Evolutionary conservation across 64 coral and sea anemone genomes (phyloP), one percentile per base, ranked within the genome.

Genomic region (Montipora cactus): DNA sequence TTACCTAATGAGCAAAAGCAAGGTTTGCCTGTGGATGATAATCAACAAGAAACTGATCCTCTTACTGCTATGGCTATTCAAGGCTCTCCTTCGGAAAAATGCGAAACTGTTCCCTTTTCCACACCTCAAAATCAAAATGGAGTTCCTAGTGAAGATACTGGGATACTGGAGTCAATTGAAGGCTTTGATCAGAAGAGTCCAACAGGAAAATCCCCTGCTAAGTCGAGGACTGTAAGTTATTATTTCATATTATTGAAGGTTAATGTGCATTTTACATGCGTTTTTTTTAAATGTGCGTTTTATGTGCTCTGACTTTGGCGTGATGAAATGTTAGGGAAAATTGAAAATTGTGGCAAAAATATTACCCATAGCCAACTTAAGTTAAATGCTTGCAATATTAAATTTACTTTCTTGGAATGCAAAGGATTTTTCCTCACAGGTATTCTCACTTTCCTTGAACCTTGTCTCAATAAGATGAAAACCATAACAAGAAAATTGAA

Each of bases 181-280:
- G 15, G 20, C 8, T 51, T 72, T 70, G 82, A 86, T 86, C 82
- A 86, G 66, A 49, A 21, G 67, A 84, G 46, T 50, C 81, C 53
- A 53, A 9, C 13, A 68, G 59, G 49, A 7, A 52, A 84, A 47
- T 49, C 76, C 15, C 1, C 55, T 21, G 2, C 66, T 8, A 81
- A 87, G 19, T 93, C 84, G 21, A 93, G 92, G 78, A 23, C 76
- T 72, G 92, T 93, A 93, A 90, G 89, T 90, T 46, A 22, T 3
- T 25, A 19, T 75, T 37, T 14, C 15, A 51, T 79, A 4, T 10
- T 45, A 79, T 47, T 18, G 28, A 28, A 28, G 37, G 1, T 37
- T 37, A 37, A 37, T 37, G 37, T 37, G 37, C 37, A 37, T 37
- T 37, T 37, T 28, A 28, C 28, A 28, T 28, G 28, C 28, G 28